Conservation (phyloP, 1,140 invertebrate species). For the Pygmarrhopalites habei region DNA sequence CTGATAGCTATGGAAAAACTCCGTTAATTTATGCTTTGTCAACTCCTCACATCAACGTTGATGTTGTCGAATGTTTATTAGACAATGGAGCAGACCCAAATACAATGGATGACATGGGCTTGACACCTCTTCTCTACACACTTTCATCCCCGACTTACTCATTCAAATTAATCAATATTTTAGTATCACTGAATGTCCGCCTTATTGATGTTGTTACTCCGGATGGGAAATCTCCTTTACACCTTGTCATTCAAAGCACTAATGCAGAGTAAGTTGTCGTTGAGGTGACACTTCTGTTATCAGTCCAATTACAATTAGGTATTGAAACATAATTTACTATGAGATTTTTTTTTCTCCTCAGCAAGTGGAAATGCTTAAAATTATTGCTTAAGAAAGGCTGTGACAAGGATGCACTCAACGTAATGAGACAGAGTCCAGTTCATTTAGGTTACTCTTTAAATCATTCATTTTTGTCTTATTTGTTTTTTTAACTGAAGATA, state of each 20-base stretch:
- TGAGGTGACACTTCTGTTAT: too few relatives aligned
- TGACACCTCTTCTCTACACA: conserved; percentile 19
- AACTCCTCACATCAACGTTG: conserved; percentile 3
- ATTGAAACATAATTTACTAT: too few relatives aligned
- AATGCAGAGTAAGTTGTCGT: conserved; percentile 21
- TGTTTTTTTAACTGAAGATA: too few relatives aligned
- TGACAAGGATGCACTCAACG: conserved; percentile 21
- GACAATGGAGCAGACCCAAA: conserved; percentile 26
- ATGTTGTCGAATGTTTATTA: conserved; percentile 22
- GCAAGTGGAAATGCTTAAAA: conserved; percentile 27
- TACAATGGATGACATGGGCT: conserved; percentile 14
- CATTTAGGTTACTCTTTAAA: too few relatives aligned
- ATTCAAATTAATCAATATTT: conserved; percentile 16
- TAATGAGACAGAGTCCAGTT: conserved; percentile 21
- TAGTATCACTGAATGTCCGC: conserved; percentile 14
- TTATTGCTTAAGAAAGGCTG: conserved; percentile 28
- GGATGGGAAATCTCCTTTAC: conserved; percentile 27
- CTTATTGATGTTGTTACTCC: conserved; percentile 17
- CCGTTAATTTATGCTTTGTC: conserved; percentile 23
- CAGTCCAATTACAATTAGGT: too few relatives aligned
- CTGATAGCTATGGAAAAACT: conserved; percentile 20
- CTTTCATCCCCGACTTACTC: conserved; percentile 15
- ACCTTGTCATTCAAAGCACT: conserved; percentile 24
- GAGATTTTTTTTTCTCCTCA: conserved; percentile 2
- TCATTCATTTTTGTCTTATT: too few relatives aligned